These are phyloP conservation scores for Kryphioiulus occultus DNA, from an alignment of 2,888 invertebrate species.

Conservation along the genomic window DNA sequence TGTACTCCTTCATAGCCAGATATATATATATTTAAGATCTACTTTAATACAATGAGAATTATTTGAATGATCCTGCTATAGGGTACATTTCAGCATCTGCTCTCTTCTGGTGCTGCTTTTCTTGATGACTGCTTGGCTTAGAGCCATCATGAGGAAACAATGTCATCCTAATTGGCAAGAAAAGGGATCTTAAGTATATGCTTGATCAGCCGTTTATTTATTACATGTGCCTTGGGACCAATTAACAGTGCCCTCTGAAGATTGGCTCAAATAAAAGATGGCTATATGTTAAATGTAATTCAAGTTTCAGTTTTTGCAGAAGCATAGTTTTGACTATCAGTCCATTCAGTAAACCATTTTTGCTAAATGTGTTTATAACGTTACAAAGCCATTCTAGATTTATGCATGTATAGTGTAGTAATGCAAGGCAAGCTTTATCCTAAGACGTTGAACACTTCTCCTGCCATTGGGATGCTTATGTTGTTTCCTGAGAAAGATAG, in stretches of 20 bases:
- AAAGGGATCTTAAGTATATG: background rate
- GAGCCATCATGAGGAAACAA: background rate
- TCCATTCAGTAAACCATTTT: background rate
- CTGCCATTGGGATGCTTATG: background rate
- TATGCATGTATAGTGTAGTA: background rate
- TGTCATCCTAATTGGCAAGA: constrained; percentile 24
- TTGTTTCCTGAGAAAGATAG: background rate
- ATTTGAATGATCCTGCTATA: background rate
- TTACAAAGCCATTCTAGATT: background rate
- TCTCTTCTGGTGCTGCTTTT: background rate
- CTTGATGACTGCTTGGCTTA: background rate
- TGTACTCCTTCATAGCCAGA: constrained; percentile 10
- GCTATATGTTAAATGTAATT: background rate
- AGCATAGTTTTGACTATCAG: background rate
- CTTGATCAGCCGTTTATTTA: background rate
- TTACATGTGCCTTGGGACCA: background rate
- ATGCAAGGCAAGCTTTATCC: background rate
- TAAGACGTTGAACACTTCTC: background rate
- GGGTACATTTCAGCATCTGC: background rate
- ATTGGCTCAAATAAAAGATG: background rate
- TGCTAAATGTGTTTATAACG: background rate
- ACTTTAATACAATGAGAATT: constrained; percentile 17
- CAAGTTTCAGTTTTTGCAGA: background rate
- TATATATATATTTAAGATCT: constrained; percentile 19
- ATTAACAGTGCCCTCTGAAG: background rate